A percentile compares a stretch with the other conserved stretches of the same genome.
phyloP scores from a whole-genome alignment of 2,113 vertebrate species.

The Cromileptes altivelis region DNA sequence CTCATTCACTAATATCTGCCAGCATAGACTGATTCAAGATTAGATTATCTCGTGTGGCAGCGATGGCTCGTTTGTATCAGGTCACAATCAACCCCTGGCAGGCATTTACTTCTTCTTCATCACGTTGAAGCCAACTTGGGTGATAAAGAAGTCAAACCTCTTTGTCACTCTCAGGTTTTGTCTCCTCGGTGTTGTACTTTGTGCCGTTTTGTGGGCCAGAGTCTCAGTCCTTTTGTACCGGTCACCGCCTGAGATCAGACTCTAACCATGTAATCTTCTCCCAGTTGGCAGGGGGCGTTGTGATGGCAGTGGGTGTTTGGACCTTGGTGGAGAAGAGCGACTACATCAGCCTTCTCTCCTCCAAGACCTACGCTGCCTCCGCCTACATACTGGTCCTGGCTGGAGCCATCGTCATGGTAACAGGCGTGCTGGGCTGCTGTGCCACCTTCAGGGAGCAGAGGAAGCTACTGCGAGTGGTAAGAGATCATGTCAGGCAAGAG shows the following conservation, averaged over 20 bases:
- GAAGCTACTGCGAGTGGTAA: slow-evolving; percentile 94
- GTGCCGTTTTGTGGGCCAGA: not conserved
- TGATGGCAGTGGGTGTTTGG: slow-evolving; percentile 97
- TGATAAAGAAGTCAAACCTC: slow-evolving; percentile 36
- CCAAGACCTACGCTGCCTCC: slow-evolving; percentile 92
- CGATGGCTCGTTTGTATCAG: slow-evolving; percentile 6
- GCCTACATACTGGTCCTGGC: slow-evolving; percentile 97
- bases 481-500: slow-evolving; percentile 59
- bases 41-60: slow-evolving; percentile 9
- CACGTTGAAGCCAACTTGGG: not conserved
- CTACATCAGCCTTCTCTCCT: slow-evolving; percentile 98
- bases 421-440: slow-evolving; percentile 95
- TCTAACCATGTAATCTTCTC: slow-evolving; percentile 46
- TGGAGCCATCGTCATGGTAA: slow-evolving; percentile 96
- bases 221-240: not conserved
- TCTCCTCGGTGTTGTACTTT: not conserved
- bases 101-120: slow-evolving; percentile 19
- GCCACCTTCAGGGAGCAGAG: slow-evolving; percentile 97
- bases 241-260: not conserved
- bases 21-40: slow-evolving; percentile 13
- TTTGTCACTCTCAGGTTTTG: slow-evolving; percentile 26
- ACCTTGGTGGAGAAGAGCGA: slow-evolving; percentile 95
- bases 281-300: slow-evolving; percentile 93
- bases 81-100: slow-evolving; percentile 15
- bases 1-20: slow-evolving; percentile 2